phyloP scores from a whole-genome alignment of 2,113 vertebrate genomes.

The Camarhynchus parvulus region DNA sequence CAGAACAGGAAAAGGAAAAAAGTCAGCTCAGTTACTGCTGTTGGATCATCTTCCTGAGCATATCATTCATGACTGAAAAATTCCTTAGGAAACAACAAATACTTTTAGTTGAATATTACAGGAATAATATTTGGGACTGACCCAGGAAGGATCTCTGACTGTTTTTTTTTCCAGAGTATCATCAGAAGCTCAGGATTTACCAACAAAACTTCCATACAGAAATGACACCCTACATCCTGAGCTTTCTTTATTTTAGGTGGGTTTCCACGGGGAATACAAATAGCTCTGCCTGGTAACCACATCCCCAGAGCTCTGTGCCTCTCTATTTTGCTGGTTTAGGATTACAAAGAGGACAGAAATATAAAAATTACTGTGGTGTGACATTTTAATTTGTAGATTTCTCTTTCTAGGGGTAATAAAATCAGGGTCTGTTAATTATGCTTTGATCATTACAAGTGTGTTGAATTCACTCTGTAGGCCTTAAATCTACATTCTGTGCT shows the following conservation, averaged over 20 bases:
- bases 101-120: not conserved
- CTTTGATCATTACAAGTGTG: slow-evolving; percentile 31
- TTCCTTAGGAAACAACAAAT: not conserved
- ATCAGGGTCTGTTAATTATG: slow-evolving; percentile 27
- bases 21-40: not conserved
- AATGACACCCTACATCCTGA: not conserved
- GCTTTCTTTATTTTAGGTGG: slow-evolving; percentile 10
- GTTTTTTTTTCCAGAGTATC: not conserved
- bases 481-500: not conserved
- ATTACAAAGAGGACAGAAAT: slow-evolving; percentile 36
- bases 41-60: not conserved
- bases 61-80: not conserved
- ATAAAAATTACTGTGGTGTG: not conserved
- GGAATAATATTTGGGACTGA: not conserved
- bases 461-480: not conserved
- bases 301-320: not conserved
- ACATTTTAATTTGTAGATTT: slow-evolving; percentile 32
- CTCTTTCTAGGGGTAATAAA: slow-evolving; percentile 57
- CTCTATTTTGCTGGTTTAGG: slow-evolving; percentile 36
- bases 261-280: slow-evolving; percentile 18
- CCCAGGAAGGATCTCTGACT: not conserved
- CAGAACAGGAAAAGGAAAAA: not conserved
- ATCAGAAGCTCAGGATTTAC: not conserved
- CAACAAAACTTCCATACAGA: not conserved
- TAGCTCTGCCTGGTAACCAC: slow-evolving; percentile 45